Evolutionary conservation across 2,113 vertebrate species (phyloP).

Genomic region (Delphinus delphis): DNA sequence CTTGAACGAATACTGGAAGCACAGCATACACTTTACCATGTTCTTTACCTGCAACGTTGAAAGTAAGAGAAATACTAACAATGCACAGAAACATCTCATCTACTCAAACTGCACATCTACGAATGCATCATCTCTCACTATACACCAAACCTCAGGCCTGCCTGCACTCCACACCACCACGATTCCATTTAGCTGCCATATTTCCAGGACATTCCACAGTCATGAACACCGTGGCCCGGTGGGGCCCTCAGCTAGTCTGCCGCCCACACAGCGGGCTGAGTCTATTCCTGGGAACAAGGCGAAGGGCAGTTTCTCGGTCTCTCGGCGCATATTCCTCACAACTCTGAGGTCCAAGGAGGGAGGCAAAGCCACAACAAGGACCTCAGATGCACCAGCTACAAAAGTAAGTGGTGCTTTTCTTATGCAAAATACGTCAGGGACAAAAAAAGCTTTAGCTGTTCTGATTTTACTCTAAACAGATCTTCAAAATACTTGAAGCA

Average conservation of each 20-base stretch:
- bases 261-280: neutral
- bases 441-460: neutral
- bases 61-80: neutral
- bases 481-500: conserved; percentile 5
- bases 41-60: neutral
- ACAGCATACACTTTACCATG: neutral
- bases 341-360: neutral
- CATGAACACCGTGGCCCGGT: neutral
- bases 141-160: neutral
- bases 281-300: neutral
- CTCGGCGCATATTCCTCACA: neutral
- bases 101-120: neutral
- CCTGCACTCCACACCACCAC: neutral
- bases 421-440: conserved; percentile 36
- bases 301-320: neutral
- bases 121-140: neutral
- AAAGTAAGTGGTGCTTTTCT: conserved; percentile 3
- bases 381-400: neutral
- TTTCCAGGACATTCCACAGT: neutral
- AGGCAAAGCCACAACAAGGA: neutral
- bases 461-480: conserved; percentile 12
- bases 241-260: neutral
- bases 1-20: neutral
- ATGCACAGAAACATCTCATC: neutral
- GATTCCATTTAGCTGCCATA: neutral